Evolutionary conservation across 2,113 vertebrate genomes (phyloP).

Genomic region (Stigmatopora argus): DNA sequence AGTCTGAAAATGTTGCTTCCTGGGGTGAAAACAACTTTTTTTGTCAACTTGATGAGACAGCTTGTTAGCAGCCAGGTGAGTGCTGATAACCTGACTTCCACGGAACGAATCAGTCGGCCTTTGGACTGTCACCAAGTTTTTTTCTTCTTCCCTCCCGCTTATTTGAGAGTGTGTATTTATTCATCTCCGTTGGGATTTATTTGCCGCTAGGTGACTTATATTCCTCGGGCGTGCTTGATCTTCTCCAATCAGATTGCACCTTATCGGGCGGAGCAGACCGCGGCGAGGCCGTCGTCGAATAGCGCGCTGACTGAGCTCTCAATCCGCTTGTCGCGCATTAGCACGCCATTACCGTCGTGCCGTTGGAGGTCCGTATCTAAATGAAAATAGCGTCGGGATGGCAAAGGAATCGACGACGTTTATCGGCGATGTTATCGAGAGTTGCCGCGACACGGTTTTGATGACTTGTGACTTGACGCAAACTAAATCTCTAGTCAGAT

Average conservation of each 20-base stretch:
- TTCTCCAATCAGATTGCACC: constrained; percentile 57
- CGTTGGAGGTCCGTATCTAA: constrained; percentile 52
- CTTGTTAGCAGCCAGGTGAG: constrained; percentile 50
- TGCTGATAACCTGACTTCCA: constrained; percentile 62
- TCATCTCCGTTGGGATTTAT: constrained; percentile 51
- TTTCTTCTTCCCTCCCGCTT: not conserved
- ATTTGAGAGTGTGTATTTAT: constrained; percentile 42
- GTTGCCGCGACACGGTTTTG: not conserved
- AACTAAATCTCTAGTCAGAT: not conserved
- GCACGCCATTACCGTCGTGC: constrained; percentile 53
- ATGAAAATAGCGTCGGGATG: constrained; percentile 58
- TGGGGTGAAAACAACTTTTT: constrained; percentile 16
- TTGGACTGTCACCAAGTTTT: constrained; percentile 17
- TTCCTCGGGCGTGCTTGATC: constrained; percentile 52
- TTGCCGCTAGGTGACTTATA: constrained; percentile 51
- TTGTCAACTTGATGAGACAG: constrained; percentile 53
- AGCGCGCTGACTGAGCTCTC: constrained; percentile 50
- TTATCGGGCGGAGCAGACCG: constrained; percentile 65
- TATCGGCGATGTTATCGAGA: not conserved
- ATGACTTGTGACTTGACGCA: not conserved
- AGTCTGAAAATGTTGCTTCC: constrained; percentile 49
- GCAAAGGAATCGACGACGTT: constrained; percentile 33
- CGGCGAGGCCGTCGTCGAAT: constrained; percentile 47
- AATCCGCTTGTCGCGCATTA: constrained; percentile 55
- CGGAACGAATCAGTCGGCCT: constrained; percentile 39